phyloP scores from a whole-genome alignment of 2,113 vertebrate species.

The Trogon melanurus region DNA sequence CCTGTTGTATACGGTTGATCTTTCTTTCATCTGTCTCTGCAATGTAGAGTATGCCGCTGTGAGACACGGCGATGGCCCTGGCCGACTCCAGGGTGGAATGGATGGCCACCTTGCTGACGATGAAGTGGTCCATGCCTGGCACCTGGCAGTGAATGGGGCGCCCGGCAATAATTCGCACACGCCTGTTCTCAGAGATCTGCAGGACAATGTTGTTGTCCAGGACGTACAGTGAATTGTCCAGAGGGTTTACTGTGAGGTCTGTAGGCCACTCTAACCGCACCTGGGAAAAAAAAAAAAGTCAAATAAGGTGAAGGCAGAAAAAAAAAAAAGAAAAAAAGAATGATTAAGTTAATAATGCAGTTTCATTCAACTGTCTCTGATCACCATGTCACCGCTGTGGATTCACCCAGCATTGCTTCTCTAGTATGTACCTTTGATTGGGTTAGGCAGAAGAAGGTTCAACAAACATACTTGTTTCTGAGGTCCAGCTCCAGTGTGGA shows the following conservation, averaged over 20 bases:
- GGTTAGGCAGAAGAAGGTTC: background rate
- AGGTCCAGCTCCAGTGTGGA: background rate
- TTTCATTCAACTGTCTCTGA: background rate
- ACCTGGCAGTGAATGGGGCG: conserved; percentile 98
- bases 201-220: conserved; percentile 99
- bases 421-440: background rate
- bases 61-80: conserved; percentile 91
- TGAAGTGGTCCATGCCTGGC: conserved; percentile 89
- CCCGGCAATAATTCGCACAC: conserved; percentile 92
- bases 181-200: conserved; percentile 89
- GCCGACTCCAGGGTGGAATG: conserved; percentile 92
- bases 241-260: conserved; percentile 92
- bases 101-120: conserved; percentile 90
- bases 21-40: conserved; percentile 96
- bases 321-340: background rate
- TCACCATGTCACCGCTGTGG: background rate
- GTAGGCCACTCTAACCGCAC: conserved; percentile 97
- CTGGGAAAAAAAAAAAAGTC: conserved; percentile 64
- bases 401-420: background rate
- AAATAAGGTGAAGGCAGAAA: background rate
- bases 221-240: conserved; percentile 96
- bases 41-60: conserved; percentile 92
- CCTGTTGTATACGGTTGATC: conserved; percentile 96
- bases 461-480: background rate
- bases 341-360: background rate